Evolutionary conservation across 2,113 vertebrate species (phyloP), one percentile per base, ranked within the genome.

Genomic region (Periophthalmodon schlosseri): DNA sequence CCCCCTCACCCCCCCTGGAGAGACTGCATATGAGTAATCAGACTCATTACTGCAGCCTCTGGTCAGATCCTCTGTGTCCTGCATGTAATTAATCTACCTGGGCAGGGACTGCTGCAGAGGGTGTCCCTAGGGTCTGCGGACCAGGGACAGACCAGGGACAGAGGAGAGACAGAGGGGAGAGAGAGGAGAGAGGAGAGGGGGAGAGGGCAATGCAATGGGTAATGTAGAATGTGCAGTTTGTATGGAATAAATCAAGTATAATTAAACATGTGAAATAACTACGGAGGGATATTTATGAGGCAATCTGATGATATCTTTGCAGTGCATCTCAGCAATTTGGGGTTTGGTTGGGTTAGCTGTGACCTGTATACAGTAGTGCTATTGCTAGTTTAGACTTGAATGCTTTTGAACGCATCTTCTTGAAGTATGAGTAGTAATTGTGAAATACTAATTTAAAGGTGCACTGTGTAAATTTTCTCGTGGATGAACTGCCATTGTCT

Each of bases 1-100:
- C n/a, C 23, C 23, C n/a, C n/a, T 44, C 39, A 44, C 39, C 56
- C 56, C 34, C 10, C 83, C 82, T 36, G 15, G 65, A 86, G 82
- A 87, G 86, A 86, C 86, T 88, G 84, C 84, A 91, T 85, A 92
- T 92, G 91, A 92, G 88, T 91, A 90, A 92, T 91, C 88, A 91
- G 88, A 90, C 87, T 91, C 91, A 92, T 92, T 92, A 92, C 83
- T 75, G 83, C 77, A 88, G 88, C 89, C 90, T 87, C 80, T 86
- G 88, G 88, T 86, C 84, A 84, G 86, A 82, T 86, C 76, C 83
- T 91, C 78, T 75, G 79, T 89, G 86, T 84, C 87, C 86, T 85
- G 84, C 84, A 84, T 90, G 87, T 87, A 88, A 92, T 92, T 91
- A 92, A 92, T 92, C 84, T 90, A 90, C 88, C 90, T 89, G 86